Evolutionary conservation across 2,797 vertebrate species (phyloP).

Genomic region (Oryzias sinensis): DNA sequence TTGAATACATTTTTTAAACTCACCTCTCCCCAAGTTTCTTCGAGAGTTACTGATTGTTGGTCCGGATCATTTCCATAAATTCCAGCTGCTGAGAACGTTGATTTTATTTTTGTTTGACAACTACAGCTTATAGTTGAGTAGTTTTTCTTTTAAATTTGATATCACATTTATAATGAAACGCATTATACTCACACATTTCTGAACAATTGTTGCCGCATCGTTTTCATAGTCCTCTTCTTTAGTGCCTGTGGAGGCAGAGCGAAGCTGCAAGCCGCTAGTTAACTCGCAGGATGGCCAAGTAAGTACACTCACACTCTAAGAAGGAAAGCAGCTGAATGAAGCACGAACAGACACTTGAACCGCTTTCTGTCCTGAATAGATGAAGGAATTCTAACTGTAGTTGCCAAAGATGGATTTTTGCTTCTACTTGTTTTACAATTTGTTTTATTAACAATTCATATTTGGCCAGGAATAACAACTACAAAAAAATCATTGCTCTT

Average conservation of each 20-base stretch:
- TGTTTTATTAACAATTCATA: no score
- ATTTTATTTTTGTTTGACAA: background rate
- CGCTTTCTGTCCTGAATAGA: no score
- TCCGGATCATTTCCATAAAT: constrained; percentile 99
- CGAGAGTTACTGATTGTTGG: constrained; percentile 96
- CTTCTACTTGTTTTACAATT: no score
- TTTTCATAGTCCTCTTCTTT: constrained; percentile 99
- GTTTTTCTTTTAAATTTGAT: background rate
- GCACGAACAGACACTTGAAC: no score
- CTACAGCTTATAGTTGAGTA: background rate
- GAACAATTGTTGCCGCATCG: constrained; percentile 96
- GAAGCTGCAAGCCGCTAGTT: constrained; percentile 92
- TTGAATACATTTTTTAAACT: constrained; percentile 30
- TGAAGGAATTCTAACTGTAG: no score
- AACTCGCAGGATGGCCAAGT: constrained; percentile 98
- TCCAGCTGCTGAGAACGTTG: constrained; percentile 83
- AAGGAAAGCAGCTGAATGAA: background rate
- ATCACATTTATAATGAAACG: background rate
- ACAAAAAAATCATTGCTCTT: no score
- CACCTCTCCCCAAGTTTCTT: constrained; percentile 96
- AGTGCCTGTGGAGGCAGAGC: constrained; percentile 90
- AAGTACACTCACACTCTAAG: constrained; percentile 96
- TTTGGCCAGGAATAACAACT: no score
- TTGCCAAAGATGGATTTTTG: no score
- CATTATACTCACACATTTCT: constrained; percentile 92